A percentile compares a stretch with the other conserved stretches of the same genome.
These are phyloP conservation scores for Drosophila ambigua DNA, from an alignment of 1,140 invertebrate genomes.

Conservation along the genomic window DNA sequence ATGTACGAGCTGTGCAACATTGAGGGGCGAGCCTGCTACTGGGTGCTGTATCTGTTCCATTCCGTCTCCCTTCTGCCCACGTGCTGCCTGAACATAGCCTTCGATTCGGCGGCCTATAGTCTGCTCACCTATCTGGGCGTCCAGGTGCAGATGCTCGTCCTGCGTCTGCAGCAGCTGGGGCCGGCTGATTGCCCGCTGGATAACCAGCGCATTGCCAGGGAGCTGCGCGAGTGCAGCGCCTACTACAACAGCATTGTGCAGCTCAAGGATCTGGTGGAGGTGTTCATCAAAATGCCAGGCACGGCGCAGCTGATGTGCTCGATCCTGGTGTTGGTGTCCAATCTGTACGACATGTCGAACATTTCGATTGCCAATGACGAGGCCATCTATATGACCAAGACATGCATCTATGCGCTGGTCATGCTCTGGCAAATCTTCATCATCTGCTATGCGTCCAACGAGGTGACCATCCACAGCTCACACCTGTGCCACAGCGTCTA, in stretches of 20 bases:
- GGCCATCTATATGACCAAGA: constrained; percentile 47
- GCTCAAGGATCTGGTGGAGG: constrained; percentile 57
- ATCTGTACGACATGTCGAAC: constrained; percentile 67
- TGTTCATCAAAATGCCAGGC: constrained; percentile 57
- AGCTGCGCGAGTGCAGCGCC: constrained; percentile 52
- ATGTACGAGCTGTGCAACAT: constrained; percentile 64
- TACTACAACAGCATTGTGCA: constrained; percentile 51
- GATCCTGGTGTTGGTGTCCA: constrained; percentile 69
- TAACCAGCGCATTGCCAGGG: constrained; percentile 19
- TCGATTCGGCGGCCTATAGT: constrained; percentile 52
- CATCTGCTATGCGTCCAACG: constrained; percentile 71
- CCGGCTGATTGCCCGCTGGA: background rate
- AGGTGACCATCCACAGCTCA: constrained; percentile 62
- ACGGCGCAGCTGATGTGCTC: constrained; percentile 70
- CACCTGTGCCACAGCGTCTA: constrained; percentile 59
- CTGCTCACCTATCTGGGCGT: constrained; percentile 54
- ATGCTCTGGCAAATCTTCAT: constrained; percentile 79
- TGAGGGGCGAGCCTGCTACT: constrained; percentile 32
- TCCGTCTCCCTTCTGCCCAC: constrained; percentile 47
- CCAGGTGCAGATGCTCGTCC: constrained; percentile 57
- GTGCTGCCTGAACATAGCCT: constrained; percentile 71
- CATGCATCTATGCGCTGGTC: constrained; percentile 59
- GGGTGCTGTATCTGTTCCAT: constrained; percentile 49
- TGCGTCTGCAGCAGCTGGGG: constrained; percentile 54
- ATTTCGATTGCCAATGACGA: constrained; percentile 33